A percentile compares a stretch with the other conserved stretches of the same genome.
These are phyloP conservation scores for Siniperca undulata DNA, from an alignment of 2,797 vertebrate genomes.

Conservation along the genomic window DNA sequence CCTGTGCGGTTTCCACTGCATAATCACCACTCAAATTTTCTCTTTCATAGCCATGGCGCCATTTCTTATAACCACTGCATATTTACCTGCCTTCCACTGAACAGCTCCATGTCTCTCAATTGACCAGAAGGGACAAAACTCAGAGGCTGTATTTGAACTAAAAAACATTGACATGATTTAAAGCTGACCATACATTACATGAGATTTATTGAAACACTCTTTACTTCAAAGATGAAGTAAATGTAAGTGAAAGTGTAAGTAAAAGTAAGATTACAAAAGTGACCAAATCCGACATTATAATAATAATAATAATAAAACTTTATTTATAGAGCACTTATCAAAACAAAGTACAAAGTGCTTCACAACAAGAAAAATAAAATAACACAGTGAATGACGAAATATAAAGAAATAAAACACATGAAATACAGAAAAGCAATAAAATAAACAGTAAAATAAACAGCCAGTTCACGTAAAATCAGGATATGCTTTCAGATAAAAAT, in stretches of 20 bases:
- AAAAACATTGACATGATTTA: slow-evolving; percentile 17
- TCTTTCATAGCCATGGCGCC: neutral
- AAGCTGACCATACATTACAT: neutral
- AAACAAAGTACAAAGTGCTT: too few relatives aligned
- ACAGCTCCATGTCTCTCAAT: neutral
- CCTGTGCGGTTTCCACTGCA: slow-evolving; percentile 13
- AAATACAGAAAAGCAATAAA: too few relatives aligned
- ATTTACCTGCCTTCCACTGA: slow-evolving; percentile 34
- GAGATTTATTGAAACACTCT: neutral
- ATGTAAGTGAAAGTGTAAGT: neutral
- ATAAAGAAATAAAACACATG: too few relatives aligned
- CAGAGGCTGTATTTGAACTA: neutral
- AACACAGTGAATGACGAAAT: too few relatives aligned
- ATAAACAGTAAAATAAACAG: too few relatives aligned
- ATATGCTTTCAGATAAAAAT: too few relatives aligned
- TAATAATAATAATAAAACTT: too few relatives aligned
- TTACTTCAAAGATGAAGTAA: neutral
- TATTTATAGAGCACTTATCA: too few relatives aligned
- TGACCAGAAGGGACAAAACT: slow-evolving; percentile 13
- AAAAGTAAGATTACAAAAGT: neutral
- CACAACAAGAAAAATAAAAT: too few relatives aligned
- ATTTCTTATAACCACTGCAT: slow-evolving; percentile 24
- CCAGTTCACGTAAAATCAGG: too few relatives aligned
- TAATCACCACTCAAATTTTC: slow-evolving; percentile 13
- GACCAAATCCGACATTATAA: neutral